phyloP scores from a whole-genome alignment of 2,797 vertebrate genomes.

The Lacerta agilis region DNA sequence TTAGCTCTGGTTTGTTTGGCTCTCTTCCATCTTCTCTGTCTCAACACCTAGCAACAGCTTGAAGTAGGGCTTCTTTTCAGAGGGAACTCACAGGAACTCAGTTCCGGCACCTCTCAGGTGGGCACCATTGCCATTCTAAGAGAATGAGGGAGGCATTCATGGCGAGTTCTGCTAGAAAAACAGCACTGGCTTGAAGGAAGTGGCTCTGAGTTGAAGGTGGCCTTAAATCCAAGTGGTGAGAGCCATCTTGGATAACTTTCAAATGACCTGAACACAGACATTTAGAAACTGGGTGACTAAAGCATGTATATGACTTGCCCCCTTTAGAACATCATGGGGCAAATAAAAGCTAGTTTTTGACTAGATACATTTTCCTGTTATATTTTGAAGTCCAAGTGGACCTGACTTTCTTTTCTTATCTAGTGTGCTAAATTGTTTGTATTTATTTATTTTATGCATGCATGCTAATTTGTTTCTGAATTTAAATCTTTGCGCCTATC shows the following conservation, averaged over 20 bases:
- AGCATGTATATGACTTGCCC: background rate
- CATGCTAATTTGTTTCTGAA: background rate
- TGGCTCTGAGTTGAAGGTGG: background rate
- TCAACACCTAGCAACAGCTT: background rate
- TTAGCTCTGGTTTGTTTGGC: background rate
- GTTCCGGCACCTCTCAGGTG: too few relatives aligned
- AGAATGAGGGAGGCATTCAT: too few relatives aligned
- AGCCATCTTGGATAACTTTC: background rate
- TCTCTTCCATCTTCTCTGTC: background rate
- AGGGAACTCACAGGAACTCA: too few relatives aligned
- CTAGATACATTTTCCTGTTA: background rate
- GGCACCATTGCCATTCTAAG: too few relatives aligned
- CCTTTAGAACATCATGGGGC: background rate
- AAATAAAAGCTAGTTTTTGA: background rate
- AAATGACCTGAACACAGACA: background rate
- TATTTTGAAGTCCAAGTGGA: background rate
- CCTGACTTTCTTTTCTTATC: background rate
- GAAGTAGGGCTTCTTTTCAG: too few relatives aligned
- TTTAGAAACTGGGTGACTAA: conserved; percentile 1
- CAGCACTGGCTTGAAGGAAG: background rate
- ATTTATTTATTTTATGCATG: too few relatives aligned
- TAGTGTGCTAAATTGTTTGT: background rate
- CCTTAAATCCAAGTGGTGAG: background rate
- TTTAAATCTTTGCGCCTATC: background rate
- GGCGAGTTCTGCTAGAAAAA: too few relatives aligned